Evolutionary conservation across 1,140 invertebrate genomes (phyloP), one percentile per base, ranked within the genome.

Genomic region (Lanistes nyassanus): DNA sequence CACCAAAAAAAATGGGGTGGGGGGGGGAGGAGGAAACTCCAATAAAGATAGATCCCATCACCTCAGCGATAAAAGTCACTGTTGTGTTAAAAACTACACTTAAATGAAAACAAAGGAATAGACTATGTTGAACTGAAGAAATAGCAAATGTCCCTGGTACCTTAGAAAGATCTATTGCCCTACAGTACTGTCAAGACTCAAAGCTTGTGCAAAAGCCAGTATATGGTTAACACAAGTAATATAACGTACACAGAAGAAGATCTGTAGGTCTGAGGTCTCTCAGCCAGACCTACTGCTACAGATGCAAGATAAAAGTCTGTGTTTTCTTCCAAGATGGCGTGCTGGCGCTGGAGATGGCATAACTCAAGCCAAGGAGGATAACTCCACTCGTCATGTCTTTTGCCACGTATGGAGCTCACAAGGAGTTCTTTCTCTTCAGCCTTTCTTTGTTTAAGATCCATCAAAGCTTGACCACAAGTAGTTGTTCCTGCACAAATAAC

Each of bases 261-360:
- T 60, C 70, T 81, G 58, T 79, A 79, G 13, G 73, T 66, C 70
- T 84, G 79, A 16, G 67, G 76, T 73, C 84, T 76, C 56, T 86
- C 84, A 26, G 81, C 81, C 36, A 86, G 64, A 13, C 84, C 83
- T 16, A 83, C 79, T 26, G 83, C 79, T n/a, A 84, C 56, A 11
- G 84, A 77, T 31, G 79, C 71, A 9, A 73, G 64, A n/a, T 74
- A 56, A 58, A 84, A 84, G 16, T 58, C 72, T 34, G 77, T 55
- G 51, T 76, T 75, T 39, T 76, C 77, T 64, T 37, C 39, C 13
- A 79, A 34, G 42, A 82, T 71, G 3, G 71, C 51, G 11, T 77
- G 78, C 72, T 83, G 81, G 26, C 79, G 67, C 60, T 62, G 66
- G 29, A 86, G 69, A 37, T 78, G 58, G 29, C 70, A 81, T 65